Evolutionary conservation across 2,888 invertebrate genomes (phyloP).

Genomic region (Lathronympha strigana): DNA sequence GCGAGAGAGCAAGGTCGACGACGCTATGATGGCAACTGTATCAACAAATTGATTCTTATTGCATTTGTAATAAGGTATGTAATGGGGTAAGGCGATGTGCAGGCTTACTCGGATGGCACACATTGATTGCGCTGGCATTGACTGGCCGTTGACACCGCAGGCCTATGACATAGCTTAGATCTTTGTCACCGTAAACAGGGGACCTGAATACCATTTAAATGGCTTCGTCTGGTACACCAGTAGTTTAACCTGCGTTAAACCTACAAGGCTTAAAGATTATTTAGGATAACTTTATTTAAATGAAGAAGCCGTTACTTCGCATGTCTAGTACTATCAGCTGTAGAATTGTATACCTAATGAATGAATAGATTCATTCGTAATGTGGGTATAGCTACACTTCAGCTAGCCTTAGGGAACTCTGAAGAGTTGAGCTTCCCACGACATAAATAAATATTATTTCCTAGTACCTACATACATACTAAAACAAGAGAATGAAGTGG

Average conservation of each 20-base stretch:
- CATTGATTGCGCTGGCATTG: slow-evolving; percentile 42
- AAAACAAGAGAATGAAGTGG: too few relatives aligned
- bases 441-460: not conserved
- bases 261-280: too few relatives aligned
- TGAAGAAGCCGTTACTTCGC: too few relatives aligned
- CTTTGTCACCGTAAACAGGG: not conserved
- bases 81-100: not conserved
- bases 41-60: not conserved
- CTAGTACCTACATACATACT: too few relatives aligned
- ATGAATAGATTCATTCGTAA: too few relatives aligned
- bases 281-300: too few relatives aligned
- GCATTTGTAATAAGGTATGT: not conserved
- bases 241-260: too few relatives aligned
- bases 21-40: not conserved
- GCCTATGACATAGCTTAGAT: slow-evolving; percentile 10
- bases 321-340: too few relatives aligned
- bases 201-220: not conserved
- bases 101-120: slow-evolving; percentile 36
- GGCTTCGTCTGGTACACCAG: not conserved
- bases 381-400: too few relatives aligned
- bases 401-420: too few relatives aligned
- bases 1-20: slow-evolving; percentile 10
- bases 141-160: slow-evolving; percentile 39
- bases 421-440: too few relatives aligned
- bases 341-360: too few relatives aligned